Evolutionary conservation across 2,888 invertebrate genomes (phyloP).

Genomic region (Serrognathus titanus): DNA sequence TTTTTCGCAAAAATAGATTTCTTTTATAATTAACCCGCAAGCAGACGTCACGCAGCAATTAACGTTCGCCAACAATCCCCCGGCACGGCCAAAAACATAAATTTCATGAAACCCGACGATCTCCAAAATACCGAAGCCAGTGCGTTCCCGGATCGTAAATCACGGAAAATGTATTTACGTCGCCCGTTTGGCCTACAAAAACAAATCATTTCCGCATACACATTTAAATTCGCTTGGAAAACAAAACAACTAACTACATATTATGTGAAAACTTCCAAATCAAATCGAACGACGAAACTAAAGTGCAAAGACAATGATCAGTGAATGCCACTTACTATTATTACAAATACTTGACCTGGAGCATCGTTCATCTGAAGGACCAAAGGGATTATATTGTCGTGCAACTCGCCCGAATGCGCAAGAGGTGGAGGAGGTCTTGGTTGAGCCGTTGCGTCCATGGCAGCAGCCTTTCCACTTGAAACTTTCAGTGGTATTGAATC

Average conservation of each 20-base stretch:
- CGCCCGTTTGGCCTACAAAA: too few relatives aligned
- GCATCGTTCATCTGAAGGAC: conserved; percentile 35
- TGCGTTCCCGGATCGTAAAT: too few relatives aligned
- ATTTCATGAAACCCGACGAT: too few relatives aligned
- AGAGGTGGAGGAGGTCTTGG: conserved; percentile 30
- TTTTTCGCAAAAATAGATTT: too few relatives aligned
- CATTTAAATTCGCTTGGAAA: neutral
- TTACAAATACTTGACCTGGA: conserved; percentile 52
- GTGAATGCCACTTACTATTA: conserved; percentile 48
- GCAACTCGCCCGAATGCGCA: conserved; percentile 52
- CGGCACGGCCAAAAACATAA: too few relatives aligned
- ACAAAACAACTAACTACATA: too few relatives aligned
- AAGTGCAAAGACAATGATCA: conserved; percentile 16
- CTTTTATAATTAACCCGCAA: too few relatives aligned
- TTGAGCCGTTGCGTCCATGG: neutral
- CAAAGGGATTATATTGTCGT: conserved; percentile 40
- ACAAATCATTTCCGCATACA: too few relatives aligned
- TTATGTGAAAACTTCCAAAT: conserved; percentile 8
- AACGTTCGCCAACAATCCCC: too few relatives aligned
- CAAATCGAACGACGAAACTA: neutral
- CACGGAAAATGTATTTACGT: too few relatives aligned
- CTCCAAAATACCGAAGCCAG: too few relatives aligned
- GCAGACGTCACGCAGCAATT: too few relatives aligned
- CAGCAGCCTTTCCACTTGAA: neutral
- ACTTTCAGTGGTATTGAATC: conserved; percentile 43